Evolutionary conservation across 35 echinoderm and acorn worm genomes (phyloP), one percentile per base, ranked within the genome.

Genomic region (Apostichopus japonicus): DNA sequence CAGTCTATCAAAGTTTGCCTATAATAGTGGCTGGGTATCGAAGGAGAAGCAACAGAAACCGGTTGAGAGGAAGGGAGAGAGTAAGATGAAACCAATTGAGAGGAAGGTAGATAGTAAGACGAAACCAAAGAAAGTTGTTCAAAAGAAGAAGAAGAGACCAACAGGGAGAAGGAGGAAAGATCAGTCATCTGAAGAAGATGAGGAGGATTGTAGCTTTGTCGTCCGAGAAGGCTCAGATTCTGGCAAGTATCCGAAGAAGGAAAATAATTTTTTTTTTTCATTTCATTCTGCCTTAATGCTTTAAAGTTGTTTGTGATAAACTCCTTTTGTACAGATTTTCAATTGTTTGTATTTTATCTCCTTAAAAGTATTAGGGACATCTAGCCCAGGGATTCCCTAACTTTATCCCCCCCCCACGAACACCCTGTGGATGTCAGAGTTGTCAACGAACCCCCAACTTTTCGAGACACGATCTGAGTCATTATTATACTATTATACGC

Each of bases 151-250:
- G 16, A 83, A 53, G 11, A 83, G 57, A 84, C 27, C 16, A 57
- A 53, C 54, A 6, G 23, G 54, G 8, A 57, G 55, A 16, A 84
- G 56, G 15, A 57, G n/a, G 57, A 84, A 84, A 58, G 57, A 8
- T 13, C 11, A 54, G 4, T 83, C 51, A 21, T 83, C 79, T 54
- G 27, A 53, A 16, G 79, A 4, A 54, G 79, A 83, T 21, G 79
- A 83, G 14, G 79, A 83, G 16, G 79, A 83, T 56, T 83, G 79
- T 54, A 83, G 79, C 21, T 83, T 83, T 83, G 79, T 83, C 4
- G 79, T 83, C 51, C 6, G 5, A 14, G 79, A 61, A 10, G 13
- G 71, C 71, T 19, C 71, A 75, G 71, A 75, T 19, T 75, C 71
- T 75, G 71, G 71, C 71, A 75, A 75, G 71, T 75, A 24, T 75